Percentiles rank a stretch among this genome's conserved stretches.
These are phyloP conservation scores for Petrocephalus schoutedeni DNA, from an alignment of 2,797 vertebrate species.

Conservation along the genomic window DNA sequence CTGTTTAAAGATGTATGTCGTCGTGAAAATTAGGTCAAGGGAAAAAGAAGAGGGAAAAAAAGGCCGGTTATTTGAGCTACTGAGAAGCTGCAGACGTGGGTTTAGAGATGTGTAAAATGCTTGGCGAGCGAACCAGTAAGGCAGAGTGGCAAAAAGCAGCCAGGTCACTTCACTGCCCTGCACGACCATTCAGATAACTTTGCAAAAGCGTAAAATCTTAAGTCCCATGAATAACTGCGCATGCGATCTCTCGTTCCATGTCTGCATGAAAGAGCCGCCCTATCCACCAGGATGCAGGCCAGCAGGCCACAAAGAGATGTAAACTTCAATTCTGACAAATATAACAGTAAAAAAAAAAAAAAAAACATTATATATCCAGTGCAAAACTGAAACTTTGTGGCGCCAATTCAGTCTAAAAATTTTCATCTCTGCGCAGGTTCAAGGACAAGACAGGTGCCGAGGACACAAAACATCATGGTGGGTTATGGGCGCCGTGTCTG, in stretches of 20 bases:
- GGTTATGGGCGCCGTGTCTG: not conserved
- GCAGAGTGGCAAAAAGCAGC: not conserved
- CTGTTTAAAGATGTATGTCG: not conserved
- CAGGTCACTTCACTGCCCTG: not conserved
- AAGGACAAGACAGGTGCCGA: not conserved
- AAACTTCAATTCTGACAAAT: not conserved
- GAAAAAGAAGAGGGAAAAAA: not conserved
- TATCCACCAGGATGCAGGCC: not conserved
- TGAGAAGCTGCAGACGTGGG: not conserved
- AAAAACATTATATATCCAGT: not conserved
- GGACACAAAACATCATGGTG: not conserved
- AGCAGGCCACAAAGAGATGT: not conserved
- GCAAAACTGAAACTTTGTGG: not conserved
- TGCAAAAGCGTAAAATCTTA: not conserved
- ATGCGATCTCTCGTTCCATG: not conserved
- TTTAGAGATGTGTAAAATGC: not conserved
- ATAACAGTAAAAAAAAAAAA: not conserved
- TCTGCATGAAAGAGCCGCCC: not conserved
- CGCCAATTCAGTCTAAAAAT: not conserved
- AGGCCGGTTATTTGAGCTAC: not conserved
- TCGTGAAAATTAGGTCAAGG: conserved; percentile 18
- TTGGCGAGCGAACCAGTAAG: not conserved
- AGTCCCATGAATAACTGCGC: not conserved
- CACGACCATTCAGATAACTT: not conserved
- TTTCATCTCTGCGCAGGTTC: not conserved